Evolutionary conservation across 1,140 invertebrate species (phyloP).

Genomic region (Elymnias hypermnestra): DNA sequence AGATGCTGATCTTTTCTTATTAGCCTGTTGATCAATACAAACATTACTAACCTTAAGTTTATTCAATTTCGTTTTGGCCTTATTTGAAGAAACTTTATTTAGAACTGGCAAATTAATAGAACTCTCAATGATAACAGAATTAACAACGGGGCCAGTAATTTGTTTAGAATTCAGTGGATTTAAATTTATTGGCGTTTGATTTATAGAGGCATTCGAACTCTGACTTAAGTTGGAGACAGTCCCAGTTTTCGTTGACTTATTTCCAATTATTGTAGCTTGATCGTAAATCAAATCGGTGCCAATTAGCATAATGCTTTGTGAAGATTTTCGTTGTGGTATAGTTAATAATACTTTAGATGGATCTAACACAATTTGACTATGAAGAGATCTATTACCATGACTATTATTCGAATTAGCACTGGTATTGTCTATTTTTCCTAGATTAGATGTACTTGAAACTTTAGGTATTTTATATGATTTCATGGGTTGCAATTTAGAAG

Average conservation of each 20-base stretch:
- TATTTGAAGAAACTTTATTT: constrained; percentile 6
- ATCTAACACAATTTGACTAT: constrained; percentile 1
- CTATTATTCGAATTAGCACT: background rate
- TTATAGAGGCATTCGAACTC: constrained; percentile 27
- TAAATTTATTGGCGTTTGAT: constrained; percentile 31
- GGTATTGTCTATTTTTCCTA: background rate
- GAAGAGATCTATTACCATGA: background rate
- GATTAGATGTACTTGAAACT: no score
- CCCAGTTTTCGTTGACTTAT: constrained; percentile 11
- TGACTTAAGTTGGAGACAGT: constrained; percentile 12
- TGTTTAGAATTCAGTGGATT: constrained; percentile 32
- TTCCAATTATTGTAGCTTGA: constrained; percentile 24
- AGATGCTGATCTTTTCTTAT: no score
- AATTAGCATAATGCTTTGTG: constrained; percentile 39
- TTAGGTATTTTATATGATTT: no score
- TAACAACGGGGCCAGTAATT: constrained; percentile 30
- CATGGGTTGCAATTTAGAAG: background rate
- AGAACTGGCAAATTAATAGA: constrained; percentile 8
- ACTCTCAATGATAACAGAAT: constrained; percentile 31
- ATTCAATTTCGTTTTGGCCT: no score
- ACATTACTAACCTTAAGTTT: no score
- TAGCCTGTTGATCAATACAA: background rate
- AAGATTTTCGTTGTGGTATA: constrained; percentile 7
- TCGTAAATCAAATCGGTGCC: constrained; percentile 36
- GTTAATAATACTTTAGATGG: constrained; percentile 13